Evolutionary conservation across 1,140 invertebrate species (phyloP).

Genomic region (Drosophila chauvacae): DNA sequence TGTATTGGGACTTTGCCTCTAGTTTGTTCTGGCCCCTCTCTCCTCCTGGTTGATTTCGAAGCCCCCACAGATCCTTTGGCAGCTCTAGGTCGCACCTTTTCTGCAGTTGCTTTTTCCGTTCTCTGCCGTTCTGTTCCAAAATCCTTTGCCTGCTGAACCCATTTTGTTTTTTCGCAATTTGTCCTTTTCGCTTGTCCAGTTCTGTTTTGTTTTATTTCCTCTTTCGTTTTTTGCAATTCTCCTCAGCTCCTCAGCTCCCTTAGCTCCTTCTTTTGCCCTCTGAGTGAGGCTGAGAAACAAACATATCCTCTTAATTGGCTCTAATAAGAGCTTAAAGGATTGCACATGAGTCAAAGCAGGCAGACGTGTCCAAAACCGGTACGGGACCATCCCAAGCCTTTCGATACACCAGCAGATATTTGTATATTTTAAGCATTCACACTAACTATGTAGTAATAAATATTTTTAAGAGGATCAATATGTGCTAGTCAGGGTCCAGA

Average conservation of each 20-base stretch:
- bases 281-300: conserved; percentile 17
- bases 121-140: not conserved
- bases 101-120: not conserved
- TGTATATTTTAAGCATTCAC: not conserved
- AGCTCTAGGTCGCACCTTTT: not conserved
- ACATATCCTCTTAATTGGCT: conserved; percentile 60
- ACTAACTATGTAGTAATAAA: not conserved
- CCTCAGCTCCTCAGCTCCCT: not conserved
- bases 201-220: not conserved
- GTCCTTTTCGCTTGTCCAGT: conserved; percentile 10
- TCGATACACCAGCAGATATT: not conserved
- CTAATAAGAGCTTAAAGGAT: conserved; percentile 59
- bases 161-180: conserved; percentile 16
- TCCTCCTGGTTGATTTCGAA: not conserved
- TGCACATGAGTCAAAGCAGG: conserved; percentile 18
- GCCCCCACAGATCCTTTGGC: conserved; percentile 12
- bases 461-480: too few relatives aligned
- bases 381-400: not conserved
- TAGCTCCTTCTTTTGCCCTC: not conserved
- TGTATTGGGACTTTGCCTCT: not conserved
- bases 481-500: too few relatives aligned
- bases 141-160: conserved; percentile 15
- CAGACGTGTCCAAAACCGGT: conserved; percentile 2
- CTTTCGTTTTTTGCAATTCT: not conserved
- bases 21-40: not conserved